Evolutionary conservation across 2,113 vertebrate genomes (phyloP).

Genomic region (Tragelaphus imberbis): DNA sequence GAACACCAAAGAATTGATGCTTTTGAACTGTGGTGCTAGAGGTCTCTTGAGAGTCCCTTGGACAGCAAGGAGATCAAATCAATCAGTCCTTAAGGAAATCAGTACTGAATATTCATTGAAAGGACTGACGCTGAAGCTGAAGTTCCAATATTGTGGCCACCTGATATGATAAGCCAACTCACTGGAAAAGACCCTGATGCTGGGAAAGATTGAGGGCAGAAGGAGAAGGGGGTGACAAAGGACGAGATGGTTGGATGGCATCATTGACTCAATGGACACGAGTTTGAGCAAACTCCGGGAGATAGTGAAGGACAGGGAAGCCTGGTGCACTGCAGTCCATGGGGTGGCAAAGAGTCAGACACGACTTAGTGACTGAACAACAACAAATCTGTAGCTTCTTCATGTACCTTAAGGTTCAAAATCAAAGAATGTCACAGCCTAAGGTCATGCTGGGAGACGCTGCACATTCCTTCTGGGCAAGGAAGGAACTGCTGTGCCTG

Average conservation of each 20-base stretch:
- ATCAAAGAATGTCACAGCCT: background rate
- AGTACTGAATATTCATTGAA: background rate
- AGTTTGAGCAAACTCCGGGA: background rate
- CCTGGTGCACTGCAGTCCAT: background rate
- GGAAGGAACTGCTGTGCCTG: background rate
- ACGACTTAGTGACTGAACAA: background rate
- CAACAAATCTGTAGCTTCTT: fast-evolving
- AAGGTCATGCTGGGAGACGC: background rate
- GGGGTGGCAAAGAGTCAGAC: background rate
- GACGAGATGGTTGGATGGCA: background rate
- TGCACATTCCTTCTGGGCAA: background rate
- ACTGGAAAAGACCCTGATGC: background rate
- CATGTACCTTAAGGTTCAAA: background rate
- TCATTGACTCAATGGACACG: background rate
- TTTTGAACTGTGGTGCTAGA: background rate
- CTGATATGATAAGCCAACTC: background rate
- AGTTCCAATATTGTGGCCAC: background rate
- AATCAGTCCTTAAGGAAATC: background rate
- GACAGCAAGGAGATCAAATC: background rate
- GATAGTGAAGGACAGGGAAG: background rate
- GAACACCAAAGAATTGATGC: background rate
- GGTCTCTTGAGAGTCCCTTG: background rate
- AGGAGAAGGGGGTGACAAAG: background rate
- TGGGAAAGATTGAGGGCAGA: background rate
- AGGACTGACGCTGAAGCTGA: background rate